A percentile compares a stretch with the other conserved stretches of the same genome.
Evolutionary conservation across 2,113 vertebrate genomes (phyloP).

Genomic region (Coracopsis vasa): DNA sequence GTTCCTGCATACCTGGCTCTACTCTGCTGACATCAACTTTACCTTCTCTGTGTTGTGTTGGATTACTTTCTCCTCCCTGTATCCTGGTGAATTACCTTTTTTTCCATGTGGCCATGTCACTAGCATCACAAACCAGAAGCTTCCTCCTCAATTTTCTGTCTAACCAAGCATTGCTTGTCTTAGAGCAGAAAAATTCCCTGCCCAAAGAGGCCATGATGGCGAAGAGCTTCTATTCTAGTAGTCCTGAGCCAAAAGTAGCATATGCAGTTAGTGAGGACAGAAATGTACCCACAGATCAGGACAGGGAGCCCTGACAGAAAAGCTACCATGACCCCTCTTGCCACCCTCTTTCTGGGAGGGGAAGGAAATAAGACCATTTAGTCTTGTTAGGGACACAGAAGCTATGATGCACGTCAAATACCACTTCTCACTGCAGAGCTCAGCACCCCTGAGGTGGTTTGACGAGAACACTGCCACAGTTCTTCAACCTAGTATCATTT

Average conservation of each 20-base stretch:
- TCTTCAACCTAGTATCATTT: neutral
- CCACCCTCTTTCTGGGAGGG: neutral
- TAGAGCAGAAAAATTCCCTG: neutral
- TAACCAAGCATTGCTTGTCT: neutral
- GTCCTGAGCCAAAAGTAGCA: neutral
- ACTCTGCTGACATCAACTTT: neutral
- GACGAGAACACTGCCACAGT: neutral
- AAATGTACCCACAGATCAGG: rapidly evolving
- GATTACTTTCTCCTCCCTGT: neutral
- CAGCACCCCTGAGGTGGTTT: rapidly evolving
- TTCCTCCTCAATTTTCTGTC: neutral
- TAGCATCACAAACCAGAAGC: neutral
- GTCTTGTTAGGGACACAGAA: neutral
- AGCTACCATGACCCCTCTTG: neutral
- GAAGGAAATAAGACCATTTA: neutral
- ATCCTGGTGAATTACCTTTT: neutral
- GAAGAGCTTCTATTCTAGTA: neutral
- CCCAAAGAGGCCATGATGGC: neutral
- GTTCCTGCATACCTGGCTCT: neutral
- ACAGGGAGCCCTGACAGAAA: neutral
- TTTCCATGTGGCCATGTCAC: neutral
- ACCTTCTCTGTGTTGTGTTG: neutral
- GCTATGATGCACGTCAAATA: neutral
- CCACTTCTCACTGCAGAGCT: neutral
- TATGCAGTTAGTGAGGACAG: neutral